These are phyloP conservation scores for Paradoxurus hermaphroditus DNA, from an alignment of 2,113 vertebrate genomes.

Conservation along the genomic window DNA sequence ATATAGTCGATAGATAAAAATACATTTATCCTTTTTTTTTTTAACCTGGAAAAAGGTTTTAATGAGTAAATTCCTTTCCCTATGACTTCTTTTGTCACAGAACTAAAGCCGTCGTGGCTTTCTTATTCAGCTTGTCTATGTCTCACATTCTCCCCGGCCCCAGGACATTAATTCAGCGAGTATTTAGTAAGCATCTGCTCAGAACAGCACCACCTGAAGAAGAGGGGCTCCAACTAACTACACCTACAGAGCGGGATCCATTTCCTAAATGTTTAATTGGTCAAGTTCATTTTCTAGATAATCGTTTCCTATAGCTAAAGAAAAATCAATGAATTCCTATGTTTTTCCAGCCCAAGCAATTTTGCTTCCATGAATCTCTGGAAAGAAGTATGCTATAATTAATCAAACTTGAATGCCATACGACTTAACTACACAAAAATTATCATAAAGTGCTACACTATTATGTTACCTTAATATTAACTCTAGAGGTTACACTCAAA, in stretches of 20 bases:
- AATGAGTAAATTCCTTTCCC: background rate
- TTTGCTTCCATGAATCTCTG: background rate
- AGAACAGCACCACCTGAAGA: background rate
- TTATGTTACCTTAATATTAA: background rate
- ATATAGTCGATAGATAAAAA: background rate
- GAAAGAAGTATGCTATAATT: background rate
- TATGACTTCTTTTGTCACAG: background rate
- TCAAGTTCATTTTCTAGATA: background rate
- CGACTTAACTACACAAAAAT: background rate
- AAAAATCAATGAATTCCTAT: background rate
- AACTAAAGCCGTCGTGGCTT: background rate
- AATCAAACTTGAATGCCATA: background rate
- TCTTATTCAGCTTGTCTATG: background rate
- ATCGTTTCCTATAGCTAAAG: background rate
- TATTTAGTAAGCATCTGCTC: background rate
- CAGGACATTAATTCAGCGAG: background rate
- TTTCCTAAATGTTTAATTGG: background rate
- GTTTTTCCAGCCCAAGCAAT: background rate
- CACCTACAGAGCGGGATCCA: background rate
- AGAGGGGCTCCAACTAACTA: background rate
- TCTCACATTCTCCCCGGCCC: background rate
- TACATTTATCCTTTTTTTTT: background rate
- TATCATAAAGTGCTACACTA: background rate
- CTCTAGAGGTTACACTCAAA: background rate
- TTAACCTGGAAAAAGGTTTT: constrained; percentile 1